phyloP scores from a whole-genome alignment of 2,113 vertebrate genomes.

The Callipepla squamata region DNA sequence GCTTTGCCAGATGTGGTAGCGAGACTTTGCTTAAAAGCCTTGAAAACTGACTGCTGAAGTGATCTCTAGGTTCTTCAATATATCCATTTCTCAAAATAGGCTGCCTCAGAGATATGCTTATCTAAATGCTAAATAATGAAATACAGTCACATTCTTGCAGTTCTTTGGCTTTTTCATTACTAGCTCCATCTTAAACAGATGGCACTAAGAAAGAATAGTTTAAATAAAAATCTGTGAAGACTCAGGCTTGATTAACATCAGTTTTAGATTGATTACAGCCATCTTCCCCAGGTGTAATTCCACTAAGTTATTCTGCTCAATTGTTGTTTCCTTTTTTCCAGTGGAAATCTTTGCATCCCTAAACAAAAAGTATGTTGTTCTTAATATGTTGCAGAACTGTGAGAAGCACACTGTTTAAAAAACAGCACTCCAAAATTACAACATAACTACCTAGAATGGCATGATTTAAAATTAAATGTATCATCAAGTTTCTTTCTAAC shows the following conservation, averaged over 20 bases:
- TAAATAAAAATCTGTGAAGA: background rate
- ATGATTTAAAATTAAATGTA: background rate
- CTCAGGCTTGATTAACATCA: background rate
- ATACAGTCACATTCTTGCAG: background rate
- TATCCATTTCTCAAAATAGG: background rate
- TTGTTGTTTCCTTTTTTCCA: background rate
- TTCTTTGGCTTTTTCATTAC: background rate
- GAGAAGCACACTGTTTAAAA: background rate
- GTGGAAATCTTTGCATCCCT: background rate
- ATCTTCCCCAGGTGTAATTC: background rate
- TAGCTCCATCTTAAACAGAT: background rate
- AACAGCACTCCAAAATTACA: background rate
- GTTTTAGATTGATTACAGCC: background rate
- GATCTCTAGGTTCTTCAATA: background rate
- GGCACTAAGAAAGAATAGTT: background rate
- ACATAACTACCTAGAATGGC: background rate
- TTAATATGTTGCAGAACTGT: background rate
- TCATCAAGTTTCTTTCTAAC: background rate
- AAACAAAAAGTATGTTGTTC: background rate
- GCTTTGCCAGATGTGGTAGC: background rate
- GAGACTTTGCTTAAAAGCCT: background rate
- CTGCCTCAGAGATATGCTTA: background rate
- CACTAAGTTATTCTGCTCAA: background rate
- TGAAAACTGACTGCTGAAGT: background rate
- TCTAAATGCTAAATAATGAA: background rate